A percentile compares a stretch with the other conserved stretches of the same genome.
Evolutionary conservation across 2,797 vertebrate species (phyloP).

Genomic region (Chanos chanos): DNA sequence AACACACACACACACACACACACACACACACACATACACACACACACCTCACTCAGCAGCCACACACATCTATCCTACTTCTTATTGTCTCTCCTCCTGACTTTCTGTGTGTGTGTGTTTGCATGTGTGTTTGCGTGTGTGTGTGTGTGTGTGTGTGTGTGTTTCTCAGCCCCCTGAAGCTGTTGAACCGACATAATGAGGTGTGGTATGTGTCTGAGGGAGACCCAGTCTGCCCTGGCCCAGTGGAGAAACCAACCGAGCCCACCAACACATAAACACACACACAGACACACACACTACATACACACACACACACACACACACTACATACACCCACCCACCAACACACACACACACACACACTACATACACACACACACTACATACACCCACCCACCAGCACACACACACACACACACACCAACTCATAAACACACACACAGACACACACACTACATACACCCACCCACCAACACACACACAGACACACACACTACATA

Average conservation of each 20-base stretch:
- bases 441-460: too few species aligned
- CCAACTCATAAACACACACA: too few species aligned
- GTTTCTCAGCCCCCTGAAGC: constrained; percentile 68
- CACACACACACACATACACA: neutral
- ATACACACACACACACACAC: neutral
- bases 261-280: constrained; percentile 4
- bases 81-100: neutral
- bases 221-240: constrained; percentile 59
- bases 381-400: too few species aligned
- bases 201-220: constrained; percentile 73
- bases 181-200: constrained; percentile 76
- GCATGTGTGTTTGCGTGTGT: constrained; percentile 25
- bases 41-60: neutral
- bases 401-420: too few species aligned
- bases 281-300: neutral
- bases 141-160: constrained; percentile 29
- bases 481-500: too few species aligned
- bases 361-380: too few species aligned
- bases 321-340: neutral
- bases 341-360: neutral
- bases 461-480: too few species aligned
- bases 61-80: neutral
- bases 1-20: constrained; percentile 3
- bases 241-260: constrained; percentile 47
- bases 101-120: neutral